These are phyloP conservation scores for Aphodius sticticus DNA, from an alignment of 2,888 invertebrate species.

Conservation along the genomic window DNA sequence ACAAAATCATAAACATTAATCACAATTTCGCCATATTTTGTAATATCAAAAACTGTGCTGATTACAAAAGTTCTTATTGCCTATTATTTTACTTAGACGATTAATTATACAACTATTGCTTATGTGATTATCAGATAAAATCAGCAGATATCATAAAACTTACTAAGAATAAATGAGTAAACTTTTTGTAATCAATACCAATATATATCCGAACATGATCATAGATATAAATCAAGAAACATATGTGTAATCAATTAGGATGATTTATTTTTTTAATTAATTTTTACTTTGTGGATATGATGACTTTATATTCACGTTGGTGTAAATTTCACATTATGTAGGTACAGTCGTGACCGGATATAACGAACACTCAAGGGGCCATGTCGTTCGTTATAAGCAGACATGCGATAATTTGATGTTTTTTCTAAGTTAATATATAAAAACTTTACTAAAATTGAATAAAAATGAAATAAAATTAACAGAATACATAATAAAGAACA, in stretches of 20 bases:
- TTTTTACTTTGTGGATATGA: background rate
- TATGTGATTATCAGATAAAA: background rate
- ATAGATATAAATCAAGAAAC: background rate
- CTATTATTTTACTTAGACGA: background rate
- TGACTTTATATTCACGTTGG: too few species aligned
- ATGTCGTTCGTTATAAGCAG: too few species aligned
- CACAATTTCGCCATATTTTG: background rate
- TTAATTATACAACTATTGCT: background rate
- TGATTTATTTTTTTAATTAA: background rate
- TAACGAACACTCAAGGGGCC: too few species aligned
- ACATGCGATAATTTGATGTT: too few species aligned
- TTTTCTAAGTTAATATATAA: too few species aligned
- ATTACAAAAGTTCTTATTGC: background rate
- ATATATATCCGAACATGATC: background rate
- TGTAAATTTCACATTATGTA: background rate
- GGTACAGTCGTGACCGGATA: too few species aligned
- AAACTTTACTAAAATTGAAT: too few species aligned
- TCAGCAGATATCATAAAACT: background rate
- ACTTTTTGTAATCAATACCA: background rate
- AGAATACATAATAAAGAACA: too few species aligned
- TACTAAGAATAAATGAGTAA: background rate
- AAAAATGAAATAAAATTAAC: too few species aligned
- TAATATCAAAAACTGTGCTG: background rate
- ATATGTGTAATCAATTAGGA: background rate
- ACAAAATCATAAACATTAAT: conserved; percentile 5